Percentiles rank a stretch among this genome's conserved stretches.
Evolutionary conservation across 1,140 invertebrate species (phyloP).

Genomic region (Drosophila teissieri): DNA sequence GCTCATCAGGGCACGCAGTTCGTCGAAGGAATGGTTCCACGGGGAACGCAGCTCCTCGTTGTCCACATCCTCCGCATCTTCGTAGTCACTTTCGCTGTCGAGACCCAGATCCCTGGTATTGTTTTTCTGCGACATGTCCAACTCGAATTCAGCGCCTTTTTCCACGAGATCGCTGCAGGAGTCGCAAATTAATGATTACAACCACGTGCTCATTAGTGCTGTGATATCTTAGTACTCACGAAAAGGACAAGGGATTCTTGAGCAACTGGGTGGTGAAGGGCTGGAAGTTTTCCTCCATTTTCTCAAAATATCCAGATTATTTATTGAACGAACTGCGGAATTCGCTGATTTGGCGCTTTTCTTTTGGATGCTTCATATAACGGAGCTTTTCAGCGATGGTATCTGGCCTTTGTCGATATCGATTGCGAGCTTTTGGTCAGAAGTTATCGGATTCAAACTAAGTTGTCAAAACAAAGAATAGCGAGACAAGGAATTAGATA

Average conservation of each 20-base stretch:
- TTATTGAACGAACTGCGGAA: too few species aligned
- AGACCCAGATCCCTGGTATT: constrained; percentile 27
- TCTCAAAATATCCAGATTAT: neutral
- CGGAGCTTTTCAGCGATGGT: constrained; percentile 1
- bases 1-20: constrained; percentile 61
- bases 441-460: neutral
- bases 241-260: constrained; percentile 49
- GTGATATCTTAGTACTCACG: constrained; percentile 43
- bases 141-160: constrained; percentile 66
- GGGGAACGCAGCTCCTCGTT: constrained; percentile 54
- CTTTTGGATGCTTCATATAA: neutral
- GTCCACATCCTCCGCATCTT: constrained; percentile 26
- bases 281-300: neutral
- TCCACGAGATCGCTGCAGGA: constrained; percentile 57
- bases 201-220: neutral
- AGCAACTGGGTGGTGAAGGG: constrained; percentile 34
- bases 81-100: constrained; percentile 48
- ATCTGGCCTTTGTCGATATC: neutral
- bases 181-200: neutral
- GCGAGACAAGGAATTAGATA: neutral
- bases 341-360: neutral
- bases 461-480: too few species aligned
- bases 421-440: neutral
- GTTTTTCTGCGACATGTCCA: constrained; percentile 54
- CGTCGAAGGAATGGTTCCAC: constrained; percentile 69